Evolutionary conservation across 2,113 vertebrate genomes (phyloP), one percentile per base, ranked within the genome.

Genomic region (Fukomys damarensis): DNA sequence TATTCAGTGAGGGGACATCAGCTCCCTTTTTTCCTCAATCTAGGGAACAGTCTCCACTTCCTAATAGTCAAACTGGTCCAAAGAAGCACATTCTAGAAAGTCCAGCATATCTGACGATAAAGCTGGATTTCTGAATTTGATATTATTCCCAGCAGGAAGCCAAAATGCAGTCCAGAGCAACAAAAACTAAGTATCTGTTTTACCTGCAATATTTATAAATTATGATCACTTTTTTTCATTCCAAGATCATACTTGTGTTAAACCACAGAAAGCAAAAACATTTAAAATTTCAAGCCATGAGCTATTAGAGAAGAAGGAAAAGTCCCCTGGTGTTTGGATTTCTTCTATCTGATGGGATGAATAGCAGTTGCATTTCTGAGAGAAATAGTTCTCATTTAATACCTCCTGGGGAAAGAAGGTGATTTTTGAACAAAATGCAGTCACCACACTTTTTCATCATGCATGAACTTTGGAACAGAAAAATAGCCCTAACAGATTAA

Each of bases 171-270:
- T 46, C 41, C 41, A 7, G 70, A 92, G 28, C 70, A 93, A 66
- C 11, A 70, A 41, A 85, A 89, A 84, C 82, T 2, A 59, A 84
- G 49, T 49, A 9, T n/a, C 38, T 70, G 12, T 97, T 96, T 94
- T 84, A 92, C 72, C 92, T 89, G 49, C 3, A 5, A 81, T 32
- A 38, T 95, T 86, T 89, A 49, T 95, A 96, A 94, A 97, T 86
- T 68, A 24, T 89, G 89, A 95, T 94, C 93, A 85, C 63, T 97
- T 96, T 94, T 97, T 97, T 97, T 96, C 96, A 84, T 95, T 89
- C 92, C 74, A 66, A 41, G 94, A 66, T 63, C 94, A 90, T 46
- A 72, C 87, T 97, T 79, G 16, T 95, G 54, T 83, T 86, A 56
- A 96, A 90, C 35, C 81, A 72, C 90, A 46, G 86, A 96, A 95